phyloP scores from a whole-genome alignment of 2,797 vertebrate genomes.

The Clarias laeviceps region DNA sequence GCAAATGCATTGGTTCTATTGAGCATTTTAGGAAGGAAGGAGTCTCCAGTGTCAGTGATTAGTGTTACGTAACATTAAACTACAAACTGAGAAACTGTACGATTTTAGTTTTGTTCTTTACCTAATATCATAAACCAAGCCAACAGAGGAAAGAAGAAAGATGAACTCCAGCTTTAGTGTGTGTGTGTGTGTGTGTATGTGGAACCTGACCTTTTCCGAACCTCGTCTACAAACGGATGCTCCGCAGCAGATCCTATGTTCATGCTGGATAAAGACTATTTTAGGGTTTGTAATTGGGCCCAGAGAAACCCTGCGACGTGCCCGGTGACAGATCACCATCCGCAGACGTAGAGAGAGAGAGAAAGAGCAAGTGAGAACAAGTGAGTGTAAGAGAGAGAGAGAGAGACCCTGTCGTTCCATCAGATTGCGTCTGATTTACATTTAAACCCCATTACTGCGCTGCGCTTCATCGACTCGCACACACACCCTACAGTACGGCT shows the following conservation, averaged over 20 bases:
- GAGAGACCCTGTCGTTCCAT: not conserved
- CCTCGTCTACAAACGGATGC: not conserved
- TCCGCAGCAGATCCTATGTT: conserved; percentile 20
- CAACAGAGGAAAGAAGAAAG: not conserved
- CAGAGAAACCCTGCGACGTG: conserved; percentile 62
- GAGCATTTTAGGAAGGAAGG: not conserved
- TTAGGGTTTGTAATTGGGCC: conserved; percentile 72
- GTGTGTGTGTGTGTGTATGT: conserved; percentile 9
- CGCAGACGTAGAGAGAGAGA: not conserved
- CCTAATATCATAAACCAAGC: not conserved
- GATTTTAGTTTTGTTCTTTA: not conserved
- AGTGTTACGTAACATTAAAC: not conserved
- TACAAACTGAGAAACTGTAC: not conserved
- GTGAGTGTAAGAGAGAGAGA: not conserved
- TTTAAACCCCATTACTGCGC: conserved; percentile 3
- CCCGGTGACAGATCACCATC: conserved; percentile 46
- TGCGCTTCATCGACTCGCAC: not conserved
- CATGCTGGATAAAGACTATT: conserved; percentile 39
- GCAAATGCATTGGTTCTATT: not conserved
- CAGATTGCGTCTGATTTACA: conserved; percentile 3
- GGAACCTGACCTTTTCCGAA: conserved; percentile 12
- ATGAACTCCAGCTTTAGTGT: not conserved
- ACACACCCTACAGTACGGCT: not conserved
- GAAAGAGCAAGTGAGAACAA: too few relatives aligned
- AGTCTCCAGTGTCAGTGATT: not conserved